A percentile compares a stretch with the other conserved stretches of the same genome.
These are phyloP conservation scores for Scaptomyza pallida DNA, from an alignment of 1,140 invertebrate genomes.

Conservation along the genomic window DNA sequence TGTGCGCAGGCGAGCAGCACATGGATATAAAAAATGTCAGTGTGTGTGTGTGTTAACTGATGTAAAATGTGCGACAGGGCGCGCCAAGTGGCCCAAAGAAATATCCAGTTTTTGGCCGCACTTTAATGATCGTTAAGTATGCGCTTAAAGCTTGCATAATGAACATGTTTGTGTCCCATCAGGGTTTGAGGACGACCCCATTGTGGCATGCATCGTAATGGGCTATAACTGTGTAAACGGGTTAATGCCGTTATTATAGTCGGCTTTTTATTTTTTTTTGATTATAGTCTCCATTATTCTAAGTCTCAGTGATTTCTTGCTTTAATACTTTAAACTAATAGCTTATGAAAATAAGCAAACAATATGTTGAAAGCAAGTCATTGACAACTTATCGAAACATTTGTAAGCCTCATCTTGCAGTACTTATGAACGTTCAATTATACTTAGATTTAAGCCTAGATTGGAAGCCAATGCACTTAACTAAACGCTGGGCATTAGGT, in stretches of 20 bases:
- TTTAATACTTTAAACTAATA: too few relatives aligned
- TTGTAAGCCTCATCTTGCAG: neutral
- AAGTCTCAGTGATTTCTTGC: too few relatives aligned
- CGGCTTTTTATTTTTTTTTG: too few relatives aligned
- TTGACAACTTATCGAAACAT: neutral
- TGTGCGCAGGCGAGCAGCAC: slow-evolving; percentile 6
- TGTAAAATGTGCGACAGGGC: slow-evolving; percentile 72
- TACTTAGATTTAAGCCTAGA: neutral
- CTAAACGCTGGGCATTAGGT: neutral
- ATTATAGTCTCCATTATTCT: too few relatives aligned
- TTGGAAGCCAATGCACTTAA: neutral
- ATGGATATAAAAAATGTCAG: slow-evolving; percentile 76
- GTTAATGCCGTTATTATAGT: neutral
- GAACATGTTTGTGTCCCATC: slow-evolving; percentile 9
- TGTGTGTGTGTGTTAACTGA: slow-evolving; percentile 76
- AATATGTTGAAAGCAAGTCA: too few relatives aligned
- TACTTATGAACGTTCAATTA: neutral
- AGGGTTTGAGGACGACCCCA: neutral
- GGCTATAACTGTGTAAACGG: neutral
- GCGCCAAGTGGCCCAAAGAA: slow-evolving; percentile 27
- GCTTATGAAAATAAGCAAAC: too few relatives aligned
- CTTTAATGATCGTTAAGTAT: slow-evolving; percentile 70
- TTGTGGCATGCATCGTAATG: neutral
- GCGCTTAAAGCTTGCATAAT: slow-evolving; percentile 31
- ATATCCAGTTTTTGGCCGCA: slow-evolving; percentile 9